phyloP scores from a whole-genome alignment of 2,113 vertebrate species.

The Mellivora capensis region DNA sequence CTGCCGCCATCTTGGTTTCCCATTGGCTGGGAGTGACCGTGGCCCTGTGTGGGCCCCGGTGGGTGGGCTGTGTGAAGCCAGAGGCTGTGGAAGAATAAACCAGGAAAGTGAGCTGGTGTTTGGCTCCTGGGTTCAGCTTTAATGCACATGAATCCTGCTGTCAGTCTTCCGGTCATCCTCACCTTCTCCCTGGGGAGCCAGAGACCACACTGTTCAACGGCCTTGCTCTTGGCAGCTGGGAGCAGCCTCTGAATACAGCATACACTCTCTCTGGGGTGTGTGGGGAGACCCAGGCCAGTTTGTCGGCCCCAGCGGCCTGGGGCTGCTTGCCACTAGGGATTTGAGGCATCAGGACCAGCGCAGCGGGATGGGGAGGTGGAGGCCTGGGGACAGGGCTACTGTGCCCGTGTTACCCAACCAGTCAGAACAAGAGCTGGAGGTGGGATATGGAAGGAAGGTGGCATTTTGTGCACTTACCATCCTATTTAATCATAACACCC shows the following conservation, averaged over 20 bases:
- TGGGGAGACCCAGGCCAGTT: fast-evolving
- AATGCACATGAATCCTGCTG: background rate
- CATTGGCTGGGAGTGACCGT: background rate
- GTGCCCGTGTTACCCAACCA: fast-evolving
- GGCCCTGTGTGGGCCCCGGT: background rate
- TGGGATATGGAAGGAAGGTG: background rate
- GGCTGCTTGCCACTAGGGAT: background rate
- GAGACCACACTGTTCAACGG: background rate
- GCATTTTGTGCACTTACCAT: background rate
- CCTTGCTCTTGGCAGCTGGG: background rate
- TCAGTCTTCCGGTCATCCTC: background rate
- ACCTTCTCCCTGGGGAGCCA: background rate
- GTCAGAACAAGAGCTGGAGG: background rate
- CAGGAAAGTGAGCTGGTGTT: background rate
- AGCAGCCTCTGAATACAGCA: background rate
- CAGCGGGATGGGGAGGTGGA: background rate
- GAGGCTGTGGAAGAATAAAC: background rate
- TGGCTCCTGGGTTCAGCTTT: background rate
- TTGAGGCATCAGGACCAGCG: background rate
- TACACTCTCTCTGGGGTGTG: fast-evolving
- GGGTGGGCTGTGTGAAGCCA: background rate
- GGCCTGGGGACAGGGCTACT: background rate
- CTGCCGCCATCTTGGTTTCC: background rate
- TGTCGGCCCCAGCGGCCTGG: background rate
- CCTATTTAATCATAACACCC: background rate